Percentiles rank a stretch among this genome's conserved stretches.
Evolutionary conservation across 2,113 vertebrate species (phyloP).

Genomic region (Aepyceros melampus): DNA sequence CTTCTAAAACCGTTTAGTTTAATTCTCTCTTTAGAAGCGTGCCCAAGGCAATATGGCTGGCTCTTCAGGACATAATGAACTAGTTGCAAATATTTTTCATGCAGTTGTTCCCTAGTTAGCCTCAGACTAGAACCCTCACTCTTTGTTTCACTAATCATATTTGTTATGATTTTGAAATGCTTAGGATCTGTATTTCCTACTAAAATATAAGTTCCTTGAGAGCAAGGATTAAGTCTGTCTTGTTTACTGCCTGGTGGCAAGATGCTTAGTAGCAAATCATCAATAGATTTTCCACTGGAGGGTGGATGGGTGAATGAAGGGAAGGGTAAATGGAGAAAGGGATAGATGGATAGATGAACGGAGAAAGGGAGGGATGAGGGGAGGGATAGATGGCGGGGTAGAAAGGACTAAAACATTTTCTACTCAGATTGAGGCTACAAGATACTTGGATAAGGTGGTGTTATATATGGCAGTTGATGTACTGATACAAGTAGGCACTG

Average conservation of each 20-base stretch:
- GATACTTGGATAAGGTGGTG: background rate
- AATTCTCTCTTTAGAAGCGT: background rate
- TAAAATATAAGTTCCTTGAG: background rate
- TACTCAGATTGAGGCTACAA: background rate
- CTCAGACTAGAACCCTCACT: background rate
- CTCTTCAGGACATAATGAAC: background rate
- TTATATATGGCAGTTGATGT: background rate
- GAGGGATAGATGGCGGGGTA: background rate
- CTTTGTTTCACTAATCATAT: background rate
- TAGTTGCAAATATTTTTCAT: conserved; percentile 12
- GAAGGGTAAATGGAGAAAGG: background rate
- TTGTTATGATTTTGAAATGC: background rate
- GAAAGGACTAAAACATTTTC: background rate
- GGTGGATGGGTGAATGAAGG: background rate
- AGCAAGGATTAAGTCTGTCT: background rate
- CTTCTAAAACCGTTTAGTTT: background rate
- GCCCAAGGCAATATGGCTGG: background rate
- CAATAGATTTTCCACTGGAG: background rate
- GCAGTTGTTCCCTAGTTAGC: background rate
- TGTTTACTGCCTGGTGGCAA: background rate
- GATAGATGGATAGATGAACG: background rate
- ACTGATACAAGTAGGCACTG: background rate
- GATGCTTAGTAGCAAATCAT: background rate
- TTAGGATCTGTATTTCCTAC: background rate
- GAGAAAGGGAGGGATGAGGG: background rate